phyloP scores from a whole-genome alignment of 2,113 vertebrate species.

The Pogona vitticeps region DNA sequence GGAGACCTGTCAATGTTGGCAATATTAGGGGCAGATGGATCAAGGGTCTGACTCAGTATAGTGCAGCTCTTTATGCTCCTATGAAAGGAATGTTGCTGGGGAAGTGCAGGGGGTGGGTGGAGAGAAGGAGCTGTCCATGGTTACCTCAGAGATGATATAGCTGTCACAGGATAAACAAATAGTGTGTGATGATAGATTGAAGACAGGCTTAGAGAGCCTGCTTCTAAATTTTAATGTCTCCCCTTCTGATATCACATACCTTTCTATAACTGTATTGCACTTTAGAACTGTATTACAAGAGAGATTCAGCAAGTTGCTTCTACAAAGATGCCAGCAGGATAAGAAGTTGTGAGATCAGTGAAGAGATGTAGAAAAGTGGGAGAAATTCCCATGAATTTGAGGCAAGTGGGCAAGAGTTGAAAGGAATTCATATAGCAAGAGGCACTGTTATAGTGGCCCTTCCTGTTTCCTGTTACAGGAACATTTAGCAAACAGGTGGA shows the following conservation, averaged over 20 bases:
- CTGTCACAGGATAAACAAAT: background rate
- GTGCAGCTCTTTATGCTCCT: no score
- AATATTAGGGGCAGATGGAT: no score
- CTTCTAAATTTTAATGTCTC: background rate
- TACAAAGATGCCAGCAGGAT: background rate
- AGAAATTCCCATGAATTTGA: background rate
- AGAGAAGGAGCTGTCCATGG: constrained; percentile 31
- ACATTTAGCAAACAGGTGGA: background rate
- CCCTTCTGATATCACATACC: background rate
- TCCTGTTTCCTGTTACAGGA: background rate
- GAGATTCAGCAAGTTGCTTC: background rate
- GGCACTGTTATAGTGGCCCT: background rate
- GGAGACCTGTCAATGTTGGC: no score
- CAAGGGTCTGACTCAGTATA: no score
- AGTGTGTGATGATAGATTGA: background rate
- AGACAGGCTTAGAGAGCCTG: background rate
- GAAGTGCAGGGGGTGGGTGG: background rate
- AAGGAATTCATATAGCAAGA: background rate
- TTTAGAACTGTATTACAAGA: background rate
- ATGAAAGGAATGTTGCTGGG: background rate
- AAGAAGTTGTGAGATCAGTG: background rate
- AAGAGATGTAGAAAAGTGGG: background rate
- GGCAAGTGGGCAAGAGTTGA: no score
- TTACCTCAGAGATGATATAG: background rate
- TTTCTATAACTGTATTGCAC: background rate